Percentiles rank a stretch among this genome's conserved stretches.
These are phyloP conservation scores for Caenorhabditis sulstoni DNA, from an alignment of 2,888 invertebrate species.

Conservation along the genomic window DNA sequence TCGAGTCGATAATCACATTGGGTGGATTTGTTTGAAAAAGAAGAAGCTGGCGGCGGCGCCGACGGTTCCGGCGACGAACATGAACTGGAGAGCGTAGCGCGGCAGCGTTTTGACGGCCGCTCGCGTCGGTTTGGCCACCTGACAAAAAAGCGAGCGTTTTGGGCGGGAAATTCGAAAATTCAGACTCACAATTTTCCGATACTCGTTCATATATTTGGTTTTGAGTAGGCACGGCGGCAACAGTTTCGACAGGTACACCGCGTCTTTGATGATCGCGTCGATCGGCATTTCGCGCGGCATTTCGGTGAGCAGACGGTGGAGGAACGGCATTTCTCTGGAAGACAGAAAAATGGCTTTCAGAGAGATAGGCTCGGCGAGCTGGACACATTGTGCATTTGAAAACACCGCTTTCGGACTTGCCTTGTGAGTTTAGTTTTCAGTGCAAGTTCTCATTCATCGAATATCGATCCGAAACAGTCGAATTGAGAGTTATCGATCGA, in stretches of 20 bases:
- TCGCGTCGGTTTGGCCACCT: slow-evolving; percentile 47
- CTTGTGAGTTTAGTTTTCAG: too few species aligned
- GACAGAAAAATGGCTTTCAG: too few species aligned
- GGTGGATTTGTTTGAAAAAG: slow-evolving; percentile 62
- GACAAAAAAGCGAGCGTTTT: background rate
- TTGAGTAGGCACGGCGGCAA: slow-evolving; percentile 62
- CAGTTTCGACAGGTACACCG: slow-evolving; percentile 62
- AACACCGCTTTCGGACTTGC: too few species aligned
- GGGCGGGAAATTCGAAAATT: background rate
- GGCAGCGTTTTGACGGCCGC: slow-evolving; percentile 54
- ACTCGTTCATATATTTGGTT: slow-evolving; percentile 62
- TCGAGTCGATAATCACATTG: slow-evolving; percentile 15
- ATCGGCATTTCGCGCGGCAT: slow-evolving; percentile 70
- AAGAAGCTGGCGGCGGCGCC: slow-evolving; percentile 68
- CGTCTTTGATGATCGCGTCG: slow-evolving; percentile 66
- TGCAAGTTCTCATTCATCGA: too few species aligned
- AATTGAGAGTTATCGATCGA: too few species aligned
- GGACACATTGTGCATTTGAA: too few species aligned
- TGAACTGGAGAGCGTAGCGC: slow-evolving; percentile 65
- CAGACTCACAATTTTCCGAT: slow-evolving; percentile 51
- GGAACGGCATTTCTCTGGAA: slow-evolving; percentile 69
- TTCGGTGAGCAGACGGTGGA: slow-evolving; percentile 63
- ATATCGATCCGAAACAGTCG: too few species aligned
- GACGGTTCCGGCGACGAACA: slow-evolving; percentile 67
- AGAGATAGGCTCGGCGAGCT: too few species aligned